Conservation (phyloP, 2,888 invertebrate species). For the Noctua fimbriata region DNA sequence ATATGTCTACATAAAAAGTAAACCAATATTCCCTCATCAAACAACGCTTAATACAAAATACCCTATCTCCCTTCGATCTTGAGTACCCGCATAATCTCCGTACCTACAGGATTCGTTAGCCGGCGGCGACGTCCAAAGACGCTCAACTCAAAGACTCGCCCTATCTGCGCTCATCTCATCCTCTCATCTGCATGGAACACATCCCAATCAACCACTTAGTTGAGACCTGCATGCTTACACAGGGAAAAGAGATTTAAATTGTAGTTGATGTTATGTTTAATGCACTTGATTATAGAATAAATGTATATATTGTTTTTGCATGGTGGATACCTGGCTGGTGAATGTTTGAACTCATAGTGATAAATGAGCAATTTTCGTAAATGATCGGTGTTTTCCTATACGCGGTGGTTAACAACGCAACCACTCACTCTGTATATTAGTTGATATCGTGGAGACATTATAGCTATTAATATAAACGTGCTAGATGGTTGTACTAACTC, state of each 20-base stretch:
- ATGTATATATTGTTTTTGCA: not conserved
- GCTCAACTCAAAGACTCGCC: slow-evolving; percentile 58
- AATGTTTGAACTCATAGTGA: not conserved
- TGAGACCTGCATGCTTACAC: slow-evolving; percentile 17
- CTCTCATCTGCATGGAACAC: slow-evolving; percentile 58
- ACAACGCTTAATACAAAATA: slow-evolving; percentile 7
- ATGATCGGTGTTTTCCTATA: not conserved
- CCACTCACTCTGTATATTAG: too few species aligned
- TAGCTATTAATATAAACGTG: not conserved
- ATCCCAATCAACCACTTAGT: slow-evolving; percentile 45
- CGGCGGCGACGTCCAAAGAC: slow-evolving; percentile 35
- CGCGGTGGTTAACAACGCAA: too few species aligned
- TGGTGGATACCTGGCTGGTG: not conserved
- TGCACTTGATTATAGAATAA: not conserved
- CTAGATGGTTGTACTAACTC: too few species aligned
- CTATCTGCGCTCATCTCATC: slow-evolving; percentile 46
- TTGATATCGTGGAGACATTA: not conserved
- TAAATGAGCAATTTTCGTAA: not conserved
- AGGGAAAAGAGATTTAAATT: slow-evolving; percentile 23
- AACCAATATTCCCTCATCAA: not conserved
- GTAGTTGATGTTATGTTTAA: not conserved
- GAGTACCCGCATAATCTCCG: slow-evolving; percentile 52
- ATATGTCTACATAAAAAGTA: not conserved
- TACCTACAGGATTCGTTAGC: slow-evolving; percentile 40
- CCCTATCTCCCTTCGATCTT: slow-evolving; percentile 29